phyloP scores from a whole-genome alignment of 2,888 invertebrate species.

The Zygogramma bicolorata region DNA sequence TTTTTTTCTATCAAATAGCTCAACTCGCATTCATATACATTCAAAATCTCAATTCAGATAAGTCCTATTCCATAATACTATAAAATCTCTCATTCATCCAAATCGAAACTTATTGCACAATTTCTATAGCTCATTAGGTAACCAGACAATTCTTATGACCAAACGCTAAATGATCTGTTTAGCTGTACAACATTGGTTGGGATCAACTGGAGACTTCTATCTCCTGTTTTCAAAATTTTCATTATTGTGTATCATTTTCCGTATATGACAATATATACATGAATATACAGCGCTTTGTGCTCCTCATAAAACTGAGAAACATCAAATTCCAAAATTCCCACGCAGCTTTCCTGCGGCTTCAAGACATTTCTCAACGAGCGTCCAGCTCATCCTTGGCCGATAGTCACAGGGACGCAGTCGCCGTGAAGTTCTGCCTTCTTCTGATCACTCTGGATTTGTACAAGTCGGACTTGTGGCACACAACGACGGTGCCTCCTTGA shows the following conservation, averaged over 20 bases:
- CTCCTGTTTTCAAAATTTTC: neutral
- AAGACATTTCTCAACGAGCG: slow-evolving; percentile 49
- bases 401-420: slow-evolving; percentile 78
- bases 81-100: neutral
- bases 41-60: neutral
- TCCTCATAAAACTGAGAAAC: slow-evolving; percentile 63
- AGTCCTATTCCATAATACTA: neutral
- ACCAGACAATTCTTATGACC: neutral
- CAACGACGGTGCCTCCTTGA: slow-evolving; percentile 72
- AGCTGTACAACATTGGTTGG: neutral
- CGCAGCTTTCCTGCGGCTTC: slow-evolving; percentile 15
- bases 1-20: neutral
- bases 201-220: neutral
- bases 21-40: neutral
- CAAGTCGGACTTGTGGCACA: slow-evolving; percentile 73
- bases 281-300: neutral
- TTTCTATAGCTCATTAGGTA: neutral
- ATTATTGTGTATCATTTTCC: neutral
- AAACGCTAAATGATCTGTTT: neutral
- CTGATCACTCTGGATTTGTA: slow-evolving; percentile 71
- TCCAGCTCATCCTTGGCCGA: slow-evolving; percentile 60
- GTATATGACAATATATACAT: neutral
- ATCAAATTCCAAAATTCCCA: slow-evolving; percentile 21
- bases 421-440: slow-evolving; percentile 71
- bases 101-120: slow-evolving; percentile 1